Conservation (phyloP, 2,888 invertebrate species). For the Autographa gamma region DNA sequence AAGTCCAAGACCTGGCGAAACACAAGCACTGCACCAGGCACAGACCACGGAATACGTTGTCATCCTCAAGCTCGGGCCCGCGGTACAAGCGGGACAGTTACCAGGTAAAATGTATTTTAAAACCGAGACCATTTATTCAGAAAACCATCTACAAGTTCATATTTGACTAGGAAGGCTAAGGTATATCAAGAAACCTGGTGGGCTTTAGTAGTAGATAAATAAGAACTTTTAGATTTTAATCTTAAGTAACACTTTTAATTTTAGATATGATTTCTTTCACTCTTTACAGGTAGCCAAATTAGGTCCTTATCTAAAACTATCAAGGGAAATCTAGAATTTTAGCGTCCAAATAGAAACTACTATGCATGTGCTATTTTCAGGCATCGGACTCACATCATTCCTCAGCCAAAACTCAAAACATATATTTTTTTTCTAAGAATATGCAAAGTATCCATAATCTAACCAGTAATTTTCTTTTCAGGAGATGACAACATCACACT, state of each 20-base stretch:
- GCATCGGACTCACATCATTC: neutral
- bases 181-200: constrained; percentile 42
- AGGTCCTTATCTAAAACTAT: neutral
- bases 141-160: neutral
- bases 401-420: neutral
- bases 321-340: neutral
- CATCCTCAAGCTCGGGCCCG: constrained; percentile 85
- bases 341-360: neutral
- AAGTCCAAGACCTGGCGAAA: constrained; percentile 72
- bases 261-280: neutral
- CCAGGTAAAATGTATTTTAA: constrained; percentile 74
- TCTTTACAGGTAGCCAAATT: neutral
- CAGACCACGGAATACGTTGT: constrained; percentile 79
- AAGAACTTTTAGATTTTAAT: neutral
- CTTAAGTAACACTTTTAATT: neutral
- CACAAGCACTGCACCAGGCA: constrained; percentile 80
- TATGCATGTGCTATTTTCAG: neutral
- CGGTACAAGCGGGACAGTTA: constrained; percentile 88
- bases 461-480: constrained; percentile 61
- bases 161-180: neutral
- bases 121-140: constrained; percentile 20
- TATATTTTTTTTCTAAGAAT: neutral
- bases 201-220: constrained; percentile 19
- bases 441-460: neutral
- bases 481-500: constrained; percentile 88